A percentile compares a stretch with the other conserved stretches of the same genome.
phyloP scores from a whole-genome alignment of 2,888 invertebrate species.

The Melolontha melolontha region DNA sequence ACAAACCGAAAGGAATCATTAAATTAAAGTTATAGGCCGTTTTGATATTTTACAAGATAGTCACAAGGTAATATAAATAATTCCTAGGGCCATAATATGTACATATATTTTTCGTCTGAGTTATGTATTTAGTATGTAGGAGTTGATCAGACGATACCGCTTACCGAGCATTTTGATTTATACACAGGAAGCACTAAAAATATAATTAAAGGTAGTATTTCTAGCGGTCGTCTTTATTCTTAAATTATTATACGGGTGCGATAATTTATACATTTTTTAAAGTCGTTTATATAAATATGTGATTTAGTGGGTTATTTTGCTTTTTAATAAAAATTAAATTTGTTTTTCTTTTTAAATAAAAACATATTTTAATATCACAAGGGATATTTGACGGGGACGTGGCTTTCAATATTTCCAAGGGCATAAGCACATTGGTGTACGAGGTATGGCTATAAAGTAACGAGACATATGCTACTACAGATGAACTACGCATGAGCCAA shows the following conservation, averaged over 20 bases:
- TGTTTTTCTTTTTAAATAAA: too few relatives aligned
- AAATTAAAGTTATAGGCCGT: background rate
- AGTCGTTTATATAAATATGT: too few relatives aligned
- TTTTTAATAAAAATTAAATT: too few relatives aligned
- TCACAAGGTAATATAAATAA: conserved; percentile 28
- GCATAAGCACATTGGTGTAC: too few relatives aligned
- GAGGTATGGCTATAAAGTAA: too few relatives aligned
- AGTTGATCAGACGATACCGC: conserved; percentile 19
- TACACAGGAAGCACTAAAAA: conserved; percentile 28
- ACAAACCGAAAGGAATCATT: conserved; percentile 4
- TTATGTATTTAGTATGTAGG: conserved; percentile 18
- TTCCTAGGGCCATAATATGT: background rate
- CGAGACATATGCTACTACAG: too few relatives aligned
- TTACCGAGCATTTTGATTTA: conserved; percentile 21
- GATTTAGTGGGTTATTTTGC: background rate
- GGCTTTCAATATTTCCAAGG: too few relatives aligned
- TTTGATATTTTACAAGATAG: conserved; percentile 15
- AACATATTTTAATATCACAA: too few relatives aligned
- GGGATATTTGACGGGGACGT: too few relatives aligned
- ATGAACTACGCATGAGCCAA: too few relatives aligned
- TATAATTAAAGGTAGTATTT: conserved; percentile 14
- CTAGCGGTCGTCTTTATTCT: conserved; percentile 3
- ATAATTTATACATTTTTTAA: conserved; percentile 13
- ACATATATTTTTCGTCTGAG: conserved; percentile 20
- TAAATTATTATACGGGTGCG: conserved; percentile 16